These are phyloP conservation scores for Agonopterix arenella DNA, from an alignment of 2,888 invertebrate species.

Conservation along the genomic window DNA sequence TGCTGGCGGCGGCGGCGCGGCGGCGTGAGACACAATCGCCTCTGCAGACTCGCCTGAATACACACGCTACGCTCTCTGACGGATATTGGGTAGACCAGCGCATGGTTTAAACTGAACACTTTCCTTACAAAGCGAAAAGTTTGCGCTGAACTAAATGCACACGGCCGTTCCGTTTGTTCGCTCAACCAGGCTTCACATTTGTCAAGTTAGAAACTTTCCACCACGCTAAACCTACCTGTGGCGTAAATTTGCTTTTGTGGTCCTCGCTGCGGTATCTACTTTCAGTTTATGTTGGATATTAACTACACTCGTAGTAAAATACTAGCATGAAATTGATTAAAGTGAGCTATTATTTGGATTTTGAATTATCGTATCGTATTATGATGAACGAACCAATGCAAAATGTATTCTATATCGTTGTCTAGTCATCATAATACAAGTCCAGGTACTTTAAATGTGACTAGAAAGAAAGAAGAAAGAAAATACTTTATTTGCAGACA, in stretches of 20 bases:
- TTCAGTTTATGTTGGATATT: conserved; percentile 2
- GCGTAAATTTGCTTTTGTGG: conserved; percentile 9
- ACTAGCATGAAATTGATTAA: neutral
- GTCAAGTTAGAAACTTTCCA: conserved; percentile 46
- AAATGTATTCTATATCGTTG: too few relatives aligned
- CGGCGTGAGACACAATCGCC: conserved; percentile 20
- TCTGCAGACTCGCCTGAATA: conserved; percentile 29
- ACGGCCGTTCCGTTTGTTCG: conserved; percentile 44
- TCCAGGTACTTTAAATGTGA: too few relatives aligned
- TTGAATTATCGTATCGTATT: too few relatives aligned
- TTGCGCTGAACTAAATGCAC: conserved; percentile 61
- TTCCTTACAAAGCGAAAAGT: conserved; percentile 64
- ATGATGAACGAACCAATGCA: too few relatives aligned
- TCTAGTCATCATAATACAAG: too few relatives aligned
- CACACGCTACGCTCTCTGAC: conserved; percentile 43
- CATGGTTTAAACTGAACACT: conserved; percentile 53
- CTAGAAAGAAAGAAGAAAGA: too few relatives aligned
- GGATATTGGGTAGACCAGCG: conserved; percentile 58
- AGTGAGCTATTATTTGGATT: too few relatives aligned
- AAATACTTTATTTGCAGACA: too few relatives aligned
- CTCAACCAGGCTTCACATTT: conserved; percentile 47
- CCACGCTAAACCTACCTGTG: conserved; percentile 31
- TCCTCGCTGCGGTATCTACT: conserved; percentile 4
- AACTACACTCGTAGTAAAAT: neutral
- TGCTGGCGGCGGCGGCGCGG: conserved; percentile 21